phyloP scores from a whole-genome alignment of 2,888 invertebrate genomes.

The Cistogaster globosa region DNA sequence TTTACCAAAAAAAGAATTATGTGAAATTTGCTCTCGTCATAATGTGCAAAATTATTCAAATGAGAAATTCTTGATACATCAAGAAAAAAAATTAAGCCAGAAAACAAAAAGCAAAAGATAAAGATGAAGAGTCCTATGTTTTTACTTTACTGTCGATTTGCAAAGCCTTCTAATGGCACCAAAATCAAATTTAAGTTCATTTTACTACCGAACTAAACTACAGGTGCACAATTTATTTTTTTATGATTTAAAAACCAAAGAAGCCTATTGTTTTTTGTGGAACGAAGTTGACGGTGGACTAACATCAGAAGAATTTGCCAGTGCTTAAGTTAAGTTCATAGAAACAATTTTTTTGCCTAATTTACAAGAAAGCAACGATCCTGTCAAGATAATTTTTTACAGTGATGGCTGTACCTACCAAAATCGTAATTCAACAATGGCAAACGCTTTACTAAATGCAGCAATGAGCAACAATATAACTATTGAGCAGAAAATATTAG shows the following conservation, averaged over 20 bases:
- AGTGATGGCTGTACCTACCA: neutral
- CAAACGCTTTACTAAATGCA: conserved; percentile 3
- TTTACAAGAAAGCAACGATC: conserved; percentile 11
- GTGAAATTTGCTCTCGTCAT: conserved; percentile 12
- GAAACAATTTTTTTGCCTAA: conserved; percentile 15
- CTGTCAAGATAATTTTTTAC: conserved; percentile 13
- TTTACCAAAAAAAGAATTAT: conserved; percentile 12
- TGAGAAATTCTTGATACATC: conserved; percentile 20
- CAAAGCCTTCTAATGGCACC: conserved; percentile 4
- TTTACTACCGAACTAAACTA: neutral
- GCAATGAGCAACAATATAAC: conserved; percentile 3
- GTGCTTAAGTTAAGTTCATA: conserved; percentile 19
- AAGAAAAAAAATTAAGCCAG: conserved; percentile 26
- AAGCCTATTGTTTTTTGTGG: conserved; percentile 15
- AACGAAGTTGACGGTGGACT: conserved; percentile 13
- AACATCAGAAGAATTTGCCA: conserved; percentile 16
- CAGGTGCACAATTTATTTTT: conserved; percentile 6
- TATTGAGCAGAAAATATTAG: conserved; percentile 24
- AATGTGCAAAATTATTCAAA: conserved; percentile 26
- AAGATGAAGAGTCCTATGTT: conserved; percentile 16
- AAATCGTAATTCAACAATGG: conserved; percentile 3
- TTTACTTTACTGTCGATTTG: conserved; percentile 11
- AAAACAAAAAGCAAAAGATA: conserved; percentile 6
- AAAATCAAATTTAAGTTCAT: conserved; percentile 1
- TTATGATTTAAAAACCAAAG: conserved; percentile 11